Conservation (phyloP, 2,113 vertebrate genomes). For the Phoxinus phoxinus region DNA sequence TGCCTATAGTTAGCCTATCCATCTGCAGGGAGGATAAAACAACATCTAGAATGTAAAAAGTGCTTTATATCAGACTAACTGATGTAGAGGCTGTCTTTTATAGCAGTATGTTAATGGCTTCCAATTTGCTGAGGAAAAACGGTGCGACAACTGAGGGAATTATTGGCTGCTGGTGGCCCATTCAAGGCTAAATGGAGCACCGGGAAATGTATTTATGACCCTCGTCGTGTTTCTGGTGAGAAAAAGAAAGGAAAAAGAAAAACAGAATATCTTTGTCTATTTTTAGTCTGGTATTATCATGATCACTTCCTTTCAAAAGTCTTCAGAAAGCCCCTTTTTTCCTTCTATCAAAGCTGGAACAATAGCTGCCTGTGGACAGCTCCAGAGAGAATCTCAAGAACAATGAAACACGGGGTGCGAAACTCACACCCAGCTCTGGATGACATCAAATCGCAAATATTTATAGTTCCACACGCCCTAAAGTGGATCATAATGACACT, state of each 20-base stretch:
- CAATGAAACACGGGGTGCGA: neutral
- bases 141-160: neutral
- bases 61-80: neutral
- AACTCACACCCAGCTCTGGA: conserved; percentile 30
- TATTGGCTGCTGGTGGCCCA: neutral
- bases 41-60: neutral
- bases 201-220: neutral
- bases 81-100: neutral
- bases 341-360: conserved; percentile 20
- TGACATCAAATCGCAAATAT: neutral
- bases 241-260: no score
- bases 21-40: neutral
- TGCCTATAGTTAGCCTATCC: neutral
- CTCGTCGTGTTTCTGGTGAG: neutral
- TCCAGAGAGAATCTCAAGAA: conserved; percentile 19
- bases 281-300: conserved; percentile 19
- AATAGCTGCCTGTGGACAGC: conserved; percentile 31
- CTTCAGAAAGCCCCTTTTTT: conserved; percentile 38
- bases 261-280: neutral
- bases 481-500: conserved; percentile 9
- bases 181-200: neutral
- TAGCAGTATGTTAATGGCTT: neutral
- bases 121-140: conserved; percentile 2
- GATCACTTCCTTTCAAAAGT: conserved; percentile 30
- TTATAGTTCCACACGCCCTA: neutral